These are phyloP conservation scores for Numenius arquata DNA, from an alignment of 2,113 vertebrate species.

Conservation along the genomic window DNA sequence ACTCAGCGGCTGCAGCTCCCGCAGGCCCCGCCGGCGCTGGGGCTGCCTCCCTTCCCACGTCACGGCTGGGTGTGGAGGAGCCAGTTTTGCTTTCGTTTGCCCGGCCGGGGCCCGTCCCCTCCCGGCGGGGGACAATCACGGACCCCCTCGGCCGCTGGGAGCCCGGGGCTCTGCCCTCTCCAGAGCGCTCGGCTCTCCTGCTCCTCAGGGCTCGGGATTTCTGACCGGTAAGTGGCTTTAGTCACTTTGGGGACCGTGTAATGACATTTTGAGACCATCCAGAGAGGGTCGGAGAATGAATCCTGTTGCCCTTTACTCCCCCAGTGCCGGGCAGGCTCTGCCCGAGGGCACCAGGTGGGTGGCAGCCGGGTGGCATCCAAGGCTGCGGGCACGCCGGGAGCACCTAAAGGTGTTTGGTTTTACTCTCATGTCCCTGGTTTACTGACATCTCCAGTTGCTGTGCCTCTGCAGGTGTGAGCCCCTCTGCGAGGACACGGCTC, in stretches of 20 bases:
- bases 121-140: accelerated
- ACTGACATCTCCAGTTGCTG: background rate
- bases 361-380: accelerated
- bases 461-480: background rate
- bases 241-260: background rate
- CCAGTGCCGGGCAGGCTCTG: background rate
- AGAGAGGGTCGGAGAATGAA: accelerated
- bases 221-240: background rate
- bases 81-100: constrained; percentile 32
- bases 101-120: background rate
- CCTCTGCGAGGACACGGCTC: background rate
- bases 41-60: background rate
- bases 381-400: accelerated
- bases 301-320: background rate
- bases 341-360: accelerated
- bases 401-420: background rate
- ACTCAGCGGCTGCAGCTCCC: background rate
- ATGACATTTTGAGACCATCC: background rate
- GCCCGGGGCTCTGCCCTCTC: too few relatives aligned
- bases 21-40: background rate
- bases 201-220: background rate
- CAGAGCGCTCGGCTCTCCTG: background rate
- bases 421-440: accelerated
- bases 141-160: background rate
- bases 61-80: background rate